phyloP scores from a whole-genome alignment of 2,888 invertebrate species.

The Gymnosoma rotundatum region DNA sequence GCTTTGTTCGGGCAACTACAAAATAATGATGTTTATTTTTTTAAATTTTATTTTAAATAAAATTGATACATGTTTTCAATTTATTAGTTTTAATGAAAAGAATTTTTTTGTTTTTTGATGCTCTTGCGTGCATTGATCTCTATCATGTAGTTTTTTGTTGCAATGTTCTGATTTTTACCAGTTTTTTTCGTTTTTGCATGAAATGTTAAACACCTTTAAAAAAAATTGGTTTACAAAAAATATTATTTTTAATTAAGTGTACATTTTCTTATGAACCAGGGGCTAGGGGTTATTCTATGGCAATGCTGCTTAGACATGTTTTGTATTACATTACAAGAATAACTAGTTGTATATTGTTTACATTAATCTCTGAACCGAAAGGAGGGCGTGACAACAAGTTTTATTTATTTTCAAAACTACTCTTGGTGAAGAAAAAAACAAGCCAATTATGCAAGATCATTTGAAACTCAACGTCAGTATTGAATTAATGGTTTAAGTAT shows the following conservation, averaged over 20 bases:
- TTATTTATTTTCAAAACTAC: background rate
- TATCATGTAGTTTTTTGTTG: background rate
- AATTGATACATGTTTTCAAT: background rate
- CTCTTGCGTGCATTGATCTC: slow-evolving; percentile 36
- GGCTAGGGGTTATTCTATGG: background rate
- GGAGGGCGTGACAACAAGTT: background rate
- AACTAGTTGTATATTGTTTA: background rate
- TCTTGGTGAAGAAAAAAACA: too few relatives aligned
- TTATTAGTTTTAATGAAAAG: background rate
- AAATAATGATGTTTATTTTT: too few relatives aligned
- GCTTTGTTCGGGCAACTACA: too few relatives aligned
- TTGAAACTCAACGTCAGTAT: too few relatives aligned
- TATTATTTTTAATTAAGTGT: background rate
- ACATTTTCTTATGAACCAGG: background rate
- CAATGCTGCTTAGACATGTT: background rate
- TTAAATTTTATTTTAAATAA: too few relatives aligned
- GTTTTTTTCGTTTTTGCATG: too few relatives aligned
- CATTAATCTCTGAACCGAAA: slow-evolving; percentile 4
- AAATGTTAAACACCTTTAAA: background rate
- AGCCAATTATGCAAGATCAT: too few relatives aligned
- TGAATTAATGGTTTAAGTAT: too few relatives aligned
- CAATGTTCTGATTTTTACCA: too few relatives aligned
- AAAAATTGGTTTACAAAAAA: slow-evolving; percentile 5
- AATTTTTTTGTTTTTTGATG: background rate
- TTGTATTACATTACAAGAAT: slow-evolving; percentile 4